A percentile compares a stretch with the other conserved stretches of the same genome.
Conservation (phyloP, 1,140 invertebrate species). For the Panonychus citri region DNA sequence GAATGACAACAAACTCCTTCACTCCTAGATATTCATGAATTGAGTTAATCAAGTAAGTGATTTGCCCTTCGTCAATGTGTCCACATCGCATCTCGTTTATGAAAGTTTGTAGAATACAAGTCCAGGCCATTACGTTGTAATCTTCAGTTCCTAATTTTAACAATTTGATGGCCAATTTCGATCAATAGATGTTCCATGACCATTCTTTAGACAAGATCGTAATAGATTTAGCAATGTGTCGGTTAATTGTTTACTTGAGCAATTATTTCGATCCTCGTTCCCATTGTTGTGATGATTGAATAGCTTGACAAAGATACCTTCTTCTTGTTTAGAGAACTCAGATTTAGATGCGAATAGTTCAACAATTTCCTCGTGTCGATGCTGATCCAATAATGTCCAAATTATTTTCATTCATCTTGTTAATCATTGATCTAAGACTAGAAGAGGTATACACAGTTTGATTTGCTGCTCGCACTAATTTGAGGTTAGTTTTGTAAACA, state of each 20-base stretch:
- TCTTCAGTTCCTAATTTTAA: background rate
- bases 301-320: conserved; percentile 5
- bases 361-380: conserved; percentile 7
- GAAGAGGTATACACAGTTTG: conserved; percentile 1
- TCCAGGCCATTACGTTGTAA: conserved; percentile 2
- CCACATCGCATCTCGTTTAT: background rate
- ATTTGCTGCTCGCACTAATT: conserved; percentile 3
- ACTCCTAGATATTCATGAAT: conserved; percentile 7
- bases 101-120: background rate
- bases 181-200: background rate
- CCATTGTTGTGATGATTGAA: conserved; percentile 5
- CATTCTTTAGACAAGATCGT: background rate
- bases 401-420: background rate
- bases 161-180: conserved; percentile 1
- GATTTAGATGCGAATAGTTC: conserved; percentile 5
- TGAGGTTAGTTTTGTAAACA: background rate
- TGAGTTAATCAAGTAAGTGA: conserved; percentile 2
- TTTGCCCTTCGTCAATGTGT: background rate
- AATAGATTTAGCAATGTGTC: background rate
- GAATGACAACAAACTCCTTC: conserved; percentile 3
- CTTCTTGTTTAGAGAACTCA: conserved; percentile 5
- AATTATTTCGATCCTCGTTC: conserved; percentile 9
- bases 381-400: background rate
- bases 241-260: background rate
- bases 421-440: conserved; percentile 3